A percentile compares a stretch with the other conserved stretches of the same genome.
Evolutionary conservation across 2,113 vertebrate species (phyloP).

Genomic region (Romanogobio albipinnatus): DNA sequence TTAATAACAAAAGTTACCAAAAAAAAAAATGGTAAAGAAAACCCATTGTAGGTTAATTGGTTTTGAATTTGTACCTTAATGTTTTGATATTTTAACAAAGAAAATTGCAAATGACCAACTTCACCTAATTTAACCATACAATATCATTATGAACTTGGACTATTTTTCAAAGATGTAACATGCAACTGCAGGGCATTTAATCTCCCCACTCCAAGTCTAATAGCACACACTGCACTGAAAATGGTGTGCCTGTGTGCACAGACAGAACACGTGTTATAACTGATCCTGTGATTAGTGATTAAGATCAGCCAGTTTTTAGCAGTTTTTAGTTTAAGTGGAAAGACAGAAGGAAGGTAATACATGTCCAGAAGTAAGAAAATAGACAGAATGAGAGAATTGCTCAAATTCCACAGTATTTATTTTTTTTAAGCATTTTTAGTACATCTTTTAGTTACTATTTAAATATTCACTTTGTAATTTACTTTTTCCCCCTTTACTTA

Average conservation of each 20-base stretch:
- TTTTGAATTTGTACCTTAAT: neutral
- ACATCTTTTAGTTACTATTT: conserved; percentile 48
- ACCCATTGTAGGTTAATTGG: neutral
- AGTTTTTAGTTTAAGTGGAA: neutral
- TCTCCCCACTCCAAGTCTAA: conserved; percentile 36
- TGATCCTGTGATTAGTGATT: conserved; percentile 40
- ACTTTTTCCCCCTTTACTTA: conserved; percentile 68
- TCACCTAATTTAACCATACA: neutral
- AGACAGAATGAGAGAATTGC: conserved; percentile 25
- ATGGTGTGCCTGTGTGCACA: neutral
- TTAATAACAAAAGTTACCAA: too few species aligned
- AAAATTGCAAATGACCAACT: neutral
- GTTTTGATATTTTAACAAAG: neutral
- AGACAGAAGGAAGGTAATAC: neutral
- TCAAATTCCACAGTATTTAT: conserved; percentile 47
- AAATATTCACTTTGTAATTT: conserved; percentile 73
- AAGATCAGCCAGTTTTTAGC: conserved; percentile 16
- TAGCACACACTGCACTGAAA: neutral
- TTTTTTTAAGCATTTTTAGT: conserved; percentile 55
- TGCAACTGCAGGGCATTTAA: conserved; percentile 28
- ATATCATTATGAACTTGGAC: neutral
- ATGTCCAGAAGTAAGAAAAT: neutral
- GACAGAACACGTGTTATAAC: conserved; percentile 41
- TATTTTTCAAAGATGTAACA: conserved; percentile 26
- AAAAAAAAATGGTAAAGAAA: too few species aligned